Evolutionary conservation across 2,888 invertebrate species (phyloP).

Genomic region (Phytoseiulus persimilis): DNA sequence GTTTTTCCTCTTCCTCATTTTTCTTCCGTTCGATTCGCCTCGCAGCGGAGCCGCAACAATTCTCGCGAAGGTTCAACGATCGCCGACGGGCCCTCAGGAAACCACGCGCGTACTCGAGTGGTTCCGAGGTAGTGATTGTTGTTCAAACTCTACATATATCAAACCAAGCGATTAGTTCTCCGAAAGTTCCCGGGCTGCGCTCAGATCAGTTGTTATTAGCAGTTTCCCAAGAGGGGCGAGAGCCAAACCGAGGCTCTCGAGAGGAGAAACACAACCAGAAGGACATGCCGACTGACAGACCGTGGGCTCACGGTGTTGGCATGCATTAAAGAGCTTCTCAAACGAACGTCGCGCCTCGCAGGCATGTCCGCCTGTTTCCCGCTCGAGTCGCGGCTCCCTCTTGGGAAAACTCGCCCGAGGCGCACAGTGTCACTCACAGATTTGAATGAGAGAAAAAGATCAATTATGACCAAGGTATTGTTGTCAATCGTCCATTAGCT

Average conservation of each 20-base stretch:
- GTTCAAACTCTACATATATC: too few relatives aligned
- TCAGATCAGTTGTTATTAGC: too few relatives aligned
- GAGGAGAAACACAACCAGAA: neutral
- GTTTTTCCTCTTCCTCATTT: neutral
- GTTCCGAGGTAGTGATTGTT: too few relatives aligned
- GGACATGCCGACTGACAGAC: neutral
- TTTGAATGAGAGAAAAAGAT: conserved; percentile 36
- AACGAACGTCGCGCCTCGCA: neutral
- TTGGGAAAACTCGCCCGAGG: neutral
- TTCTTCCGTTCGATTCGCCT: neutral
- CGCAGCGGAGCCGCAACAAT: neutral
- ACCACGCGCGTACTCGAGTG: too few relatives aligned
- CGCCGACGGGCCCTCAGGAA: too few relatives aligned
- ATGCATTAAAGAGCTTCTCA: neutral
- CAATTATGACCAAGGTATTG: conserved; percentile 34
- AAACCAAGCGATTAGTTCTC: too few relatives aligned
- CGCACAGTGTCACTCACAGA: conserved; percentile 21
- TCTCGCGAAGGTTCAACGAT: too few relatives aligned
- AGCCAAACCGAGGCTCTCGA: neutral
- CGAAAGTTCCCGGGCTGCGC: too few relatives aligned
- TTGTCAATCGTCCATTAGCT: conserved; percentile 17
- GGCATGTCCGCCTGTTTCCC: neutral
- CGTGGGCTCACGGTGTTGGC: neutral
- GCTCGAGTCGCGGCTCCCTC: neutral
- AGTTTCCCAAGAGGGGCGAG: too few relatives aligned